phyloP scores from a whole-genome alignment of 2,888 invertebrate species.

The Tortricodes alternella region DNA sequence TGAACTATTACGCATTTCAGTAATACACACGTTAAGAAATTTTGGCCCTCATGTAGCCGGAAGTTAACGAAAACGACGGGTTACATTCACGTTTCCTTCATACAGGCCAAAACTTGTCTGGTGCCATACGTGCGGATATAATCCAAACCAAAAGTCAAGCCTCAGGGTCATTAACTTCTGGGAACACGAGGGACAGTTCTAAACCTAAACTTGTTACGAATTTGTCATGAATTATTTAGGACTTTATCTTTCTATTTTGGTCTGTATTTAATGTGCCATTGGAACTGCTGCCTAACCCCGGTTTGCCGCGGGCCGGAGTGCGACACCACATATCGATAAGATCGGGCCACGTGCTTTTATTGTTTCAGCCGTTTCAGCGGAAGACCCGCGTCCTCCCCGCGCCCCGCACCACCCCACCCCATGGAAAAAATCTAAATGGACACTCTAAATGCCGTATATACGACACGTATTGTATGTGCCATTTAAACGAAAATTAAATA shows the following conservation, averaged over 20 bases:
- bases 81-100: too few species aligned
- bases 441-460: conserved; percentile 34
- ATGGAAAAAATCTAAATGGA: conserved; percentile 61
- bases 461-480: not conserved
- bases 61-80: too few species aligned
- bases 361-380: conserved; percentile 52
- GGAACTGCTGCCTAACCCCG: conserved; percentile 52
- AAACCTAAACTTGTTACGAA: too few species aligned
- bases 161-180: too few species aligned
- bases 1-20: too few species aligned
- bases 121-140: too few species aligned
- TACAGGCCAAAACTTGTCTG: too few species aligned
- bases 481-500: conserved; percentile 23
- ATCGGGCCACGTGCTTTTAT: conserved; percentile 64
- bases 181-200: too few species aligned
- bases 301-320: conserved; percentile 56
- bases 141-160: too few species aligned
- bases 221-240: too few species aligned
- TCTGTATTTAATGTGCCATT: conserved; percentile 39
- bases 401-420: conserved; percentile 34
- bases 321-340: conserved; percentile 75
- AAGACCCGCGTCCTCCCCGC: conserved; percentile 33
- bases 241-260: not conserved
- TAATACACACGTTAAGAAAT: too few species aligned
- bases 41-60: too few species aligned